These are phyloP conservation scores for Hypolimnas misippus DNA, from an alignment of 2,888 invertebrate species.

Conservation along the genomic window DNA sequence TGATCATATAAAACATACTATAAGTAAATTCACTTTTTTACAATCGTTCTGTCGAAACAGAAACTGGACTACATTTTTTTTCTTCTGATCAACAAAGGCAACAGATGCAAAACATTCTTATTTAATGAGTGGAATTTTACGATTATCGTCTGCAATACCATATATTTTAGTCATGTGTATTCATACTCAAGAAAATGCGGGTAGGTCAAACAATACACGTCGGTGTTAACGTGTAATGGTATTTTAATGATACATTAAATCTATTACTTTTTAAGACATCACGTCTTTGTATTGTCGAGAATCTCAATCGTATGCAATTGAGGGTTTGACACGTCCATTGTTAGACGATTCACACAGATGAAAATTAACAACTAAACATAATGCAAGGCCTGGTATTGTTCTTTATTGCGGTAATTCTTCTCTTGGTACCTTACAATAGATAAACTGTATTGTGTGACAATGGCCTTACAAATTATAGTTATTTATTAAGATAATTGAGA, in stretches of 20 bases:
- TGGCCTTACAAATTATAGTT: neutral
- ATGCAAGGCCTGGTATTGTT: constrained; percentile 28
- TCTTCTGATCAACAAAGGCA: too few relatives aligned
- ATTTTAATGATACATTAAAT: neutral
- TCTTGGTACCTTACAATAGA: constrained; percentile 1
- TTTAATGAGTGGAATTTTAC: too few relatives aligned
- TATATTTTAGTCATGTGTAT: neutral
- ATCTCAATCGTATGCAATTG: constrained; percentile 16
- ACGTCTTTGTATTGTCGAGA: constrained; percentile 2
- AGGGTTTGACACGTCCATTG: constrained; percentile 20
- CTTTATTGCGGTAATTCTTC: constrained; percentile 10
- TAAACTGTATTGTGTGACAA: neutral
- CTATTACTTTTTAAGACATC: too few relatives aligned
- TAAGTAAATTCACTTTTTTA: too few relatives aligned
- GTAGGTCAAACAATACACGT: neutral
- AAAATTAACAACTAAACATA: constrained; percentile 20
- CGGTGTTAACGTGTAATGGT: neutral
- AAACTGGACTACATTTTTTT: too few relatives aligned
- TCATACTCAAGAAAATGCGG: neutral
- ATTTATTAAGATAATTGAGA: too few relatives aligned
- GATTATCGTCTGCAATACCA: too few relatives aligned
- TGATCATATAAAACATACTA: too few relatives aligned
- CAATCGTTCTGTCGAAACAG: too few relatives aligned
- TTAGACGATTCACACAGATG: constrained; percentile 11
- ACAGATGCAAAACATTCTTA: too few relatives aligned